phyloP scores from a whole-genome alignment of 2,888 invertebrate genomes.

The Hypsopygia costalis region DNA sequence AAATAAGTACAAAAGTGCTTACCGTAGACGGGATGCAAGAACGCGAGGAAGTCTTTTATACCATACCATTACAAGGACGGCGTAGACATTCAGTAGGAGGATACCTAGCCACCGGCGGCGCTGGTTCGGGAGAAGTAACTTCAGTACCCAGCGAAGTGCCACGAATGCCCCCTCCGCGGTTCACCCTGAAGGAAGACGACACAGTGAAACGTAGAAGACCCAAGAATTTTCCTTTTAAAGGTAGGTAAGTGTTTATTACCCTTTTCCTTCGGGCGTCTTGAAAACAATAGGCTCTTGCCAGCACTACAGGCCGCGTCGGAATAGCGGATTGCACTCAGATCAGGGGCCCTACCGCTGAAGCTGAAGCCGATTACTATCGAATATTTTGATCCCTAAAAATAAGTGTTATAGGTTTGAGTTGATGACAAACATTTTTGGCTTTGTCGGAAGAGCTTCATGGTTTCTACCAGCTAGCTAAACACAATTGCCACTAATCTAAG shows the following conservation, averaged over 20 bases:
- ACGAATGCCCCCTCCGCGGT: slow-evolving; percentile 73
- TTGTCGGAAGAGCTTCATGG: no score
- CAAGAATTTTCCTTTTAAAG: slow-evolving; percentile 69
- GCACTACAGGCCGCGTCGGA: no score
- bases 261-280: no score
- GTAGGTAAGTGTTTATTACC: slow-evolving; percentile 31
- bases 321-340: no score
- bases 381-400: no score
- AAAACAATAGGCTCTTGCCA: no score
- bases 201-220: slow-evolving; percentile 58
- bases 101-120: slow-evolving; percentile 74
- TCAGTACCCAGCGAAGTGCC: slow-evolving; percentile 77
- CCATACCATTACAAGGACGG: slow-evolving; percentile 68
- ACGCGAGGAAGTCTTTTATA: slow-evolving; percentile 83
- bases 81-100: slow-evolving; percentile 85
- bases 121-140: slow-evolving; percentile 62
- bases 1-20: slow-evolving; percentile 56
- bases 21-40: slow-evolving; percentile 63
- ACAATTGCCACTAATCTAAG: no score
- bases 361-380: no score
- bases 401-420: no score
- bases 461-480: no score
- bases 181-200: slow-evolving; percentile 56
- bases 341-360: no score
- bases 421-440: no score